phyloP scores from a whole-genome alignment of 2,113 vertebrate genomes.

The Neomonachus schauinslandi region DNA sequence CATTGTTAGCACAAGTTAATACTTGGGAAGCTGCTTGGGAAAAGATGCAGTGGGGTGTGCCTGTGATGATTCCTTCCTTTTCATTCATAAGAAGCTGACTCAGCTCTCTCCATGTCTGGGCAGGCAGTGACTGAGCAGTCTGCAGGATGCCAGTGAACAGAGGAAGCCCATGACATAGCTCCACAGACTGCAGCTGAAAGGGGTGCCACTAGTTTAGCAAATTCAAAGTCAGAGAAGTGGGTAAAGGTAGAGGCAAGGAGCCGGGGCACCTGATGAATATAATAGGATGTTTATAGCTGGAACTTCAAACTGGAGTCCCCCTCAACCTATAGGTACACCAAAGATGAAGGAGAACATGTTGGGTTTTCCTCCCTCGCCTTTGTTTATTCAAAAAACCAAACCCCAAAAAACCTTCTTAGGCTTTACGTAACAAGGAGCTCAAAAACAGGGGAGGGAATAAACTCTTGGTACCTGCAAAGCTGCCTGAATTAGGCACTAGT shows the following conservation, averaged over 20 bases:
- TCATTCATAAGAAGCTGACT: conserved; percentile 40
- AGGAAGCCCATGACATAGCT: background rate
- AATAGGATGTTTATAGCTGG: background rate
- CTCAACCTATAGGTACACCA: background rate
- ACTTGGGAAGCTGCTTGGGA: conserved; percentile 50
- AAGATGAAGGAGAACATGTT: background rate
- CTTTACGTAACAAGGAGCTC: background rate
- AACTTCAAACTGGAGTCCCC: background rate
- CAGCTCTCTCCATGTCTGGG: background rate
- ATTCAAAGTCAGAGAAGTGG: background rate
- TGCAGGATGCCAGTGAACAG: background rate
- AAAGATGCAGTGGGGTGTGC: background rate
- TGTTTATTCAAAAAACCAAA: background rate
- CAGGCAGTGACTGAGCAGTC: background rate
- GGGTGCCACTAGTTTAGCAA: background rate
- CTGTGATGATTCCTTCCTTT: background rate
- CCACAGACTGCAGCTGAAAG: background rate
- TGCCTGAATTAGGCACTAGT: background rate
- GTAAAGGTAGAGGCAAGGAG: background rate
- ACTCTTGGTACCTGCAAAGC: background rate
- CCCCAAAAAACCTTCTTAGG: background rate
- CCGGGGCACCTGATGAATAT: background rate
- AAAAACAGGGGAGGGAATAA: background rate
- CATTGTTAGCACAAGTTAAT: conserved; percentile 45
- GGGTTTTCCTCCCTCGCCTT: background rate